A percentile compares a stretch with the other conserved stretches of the same genome.
Conservation (phyloP, 2,113 vertebrate species). For the Poicephalus meyeri region DNA sequence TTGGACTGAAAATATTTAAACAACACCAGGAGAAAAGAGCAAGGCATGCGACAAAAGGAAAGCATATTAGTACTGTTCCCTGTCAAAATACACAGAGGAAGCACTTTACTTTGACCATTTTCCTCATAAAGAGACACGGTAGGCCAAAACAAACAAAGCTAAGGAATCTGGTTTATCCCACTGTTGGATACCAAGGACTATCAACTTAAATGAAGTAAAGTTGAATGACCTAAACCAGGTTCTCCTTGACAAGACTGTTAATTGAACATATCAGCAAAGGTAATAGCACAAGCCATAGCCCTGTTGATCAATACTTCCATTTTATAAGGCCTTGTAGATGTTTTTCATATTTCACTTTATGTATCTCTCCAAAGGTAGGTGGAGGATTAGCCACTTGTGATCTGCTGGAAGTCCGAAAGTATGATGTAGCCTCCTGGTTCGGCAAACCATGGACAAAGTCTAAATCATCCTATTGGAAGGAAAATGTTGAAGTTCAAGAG, state of each 20-base stretch:
- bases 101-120: slow-evolving; percentile 82
- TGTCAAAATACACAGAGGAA: slow-evolving; percentile 86
- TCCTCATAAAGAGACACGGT: slow-evolving; percentile 80
- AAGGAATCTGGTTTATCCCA: slow-evolving; percentile 79
- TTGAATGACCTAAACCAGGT: slow-evolving; percentile 57
- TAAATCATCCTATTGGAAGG: slow-evolving; percentile 51
- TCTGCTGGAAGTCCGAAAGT: slow-evolving; percentile 32
- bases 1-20: slow-evolving; percentile 82
- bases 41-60: slow-evolving; percentile 80
- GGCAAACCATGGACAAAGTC: slow-evolving; percentile 5
- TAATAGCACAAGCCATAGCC: not conserved
- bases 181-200: slow-evolving; percentile 69
- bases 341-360: not conserved
- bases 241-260: slow-evolving; percentile 49
- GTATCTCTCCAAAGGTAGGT: not conserved
- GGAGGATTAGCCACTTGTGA: not conserved
- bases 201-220: slow-evolving; percentile 66
- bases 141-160: slow-evolving; percentile 81
- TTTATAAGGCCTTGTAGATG: not conserved
- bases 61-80: slow-evolving; percentile 82
- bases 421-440: slow-evolving; percentile 32
- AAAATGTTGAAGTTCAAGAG: slow-evolving; percentile 50
- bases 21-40: slow-evolving; percentile 75
- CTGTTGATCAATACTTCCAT: not conserved
- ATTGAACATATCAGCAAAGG: slow-evolving; percentile 22